These are phyloP conservation scores for Lacerta bilineata DNA, from an alignment of 2,797 vertebrate genomes.

Conservation along the genomic window DNA sequence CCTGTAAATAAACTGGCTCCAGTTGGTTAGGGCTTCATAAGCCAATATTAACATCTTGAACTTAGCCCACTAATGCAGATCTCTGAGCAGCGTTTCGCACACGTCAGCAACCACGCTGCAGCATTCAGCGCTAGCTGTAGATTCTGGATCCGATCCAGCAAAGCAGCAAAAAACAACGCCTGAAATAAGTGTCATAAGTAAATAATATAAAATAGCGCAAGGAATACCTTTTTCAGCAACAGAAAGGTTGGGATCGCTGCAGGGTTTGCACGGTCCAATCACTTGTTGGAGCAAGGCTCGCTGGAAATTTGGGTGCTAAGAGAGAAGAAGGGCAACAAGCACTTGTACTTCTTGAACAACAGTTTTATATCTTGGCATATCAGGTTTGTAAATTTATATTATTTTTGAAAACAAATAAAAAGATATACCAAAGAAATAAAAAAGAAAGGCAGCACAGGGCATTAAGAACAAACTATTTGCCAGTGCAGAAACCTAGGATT, in stretches of 20 bases:
- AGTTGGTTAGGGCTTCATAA: too few relatives aligned
- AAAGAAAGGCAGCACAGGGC: constrained; percentile 56
- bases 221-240: constrained; percentile 95
- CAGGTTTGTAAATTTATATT: too few relatives aligned
- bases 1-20: too few relatives aligned
- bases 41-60: too few relatives aligned
- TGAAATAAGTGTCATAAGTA: constrained; percentile 37
- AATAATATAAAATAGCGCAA: constrained; percentile 23
- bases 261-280: constrained; percentile 96
- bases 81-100: too few relatives aligned
- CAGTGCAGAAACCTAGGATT: neutral
- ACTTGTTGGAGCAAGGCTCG: constrained; percentile 98
- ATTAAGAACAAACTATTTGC: constrained; percentile 19
- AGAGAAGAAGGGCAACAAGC: constrained; percentile 54
- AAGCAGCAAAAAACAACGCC: neutral
- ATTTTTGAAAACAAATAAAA: too few relatives aligned
- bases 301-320: constrained; percentile 95
- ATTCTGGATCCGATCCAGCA: too few relatives aligned
- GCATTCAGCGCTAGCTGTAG: too few relatives aligned
- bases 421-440: constrained; percentile 25
- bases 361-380: too few relatives aligned
- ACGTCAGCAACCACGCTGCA: too few relatives aligned
- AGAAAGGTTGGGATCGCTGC: constrained; percentile 93
- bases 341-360: too few relatives aligned
- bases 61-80: too few relatives aligned